phyloP scores from a whole-genome alignment of 2,888 invertebrate genomes.

The Drosophila gaucha region DNA sequence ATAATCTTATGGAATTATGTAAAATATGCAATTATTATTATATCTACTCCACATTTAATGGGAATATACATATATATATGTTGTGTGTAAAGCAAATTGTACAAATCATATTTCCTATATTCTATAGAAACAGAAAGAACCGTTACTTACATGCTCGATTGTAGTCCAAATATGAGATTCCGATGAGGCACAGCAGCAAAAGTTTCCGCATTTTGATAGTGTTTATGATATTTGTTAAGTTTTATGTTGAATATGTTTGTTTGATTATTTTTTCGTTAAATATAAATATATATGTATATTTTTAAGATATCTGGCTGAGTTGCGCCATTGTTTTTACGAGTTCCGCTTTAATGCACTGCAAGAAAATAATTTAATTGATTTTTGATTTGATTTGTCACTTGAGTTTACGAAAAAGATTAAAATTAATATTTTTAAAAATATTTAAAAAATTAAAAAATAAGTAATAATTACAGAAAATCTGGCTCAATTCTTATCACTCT shows the following conservation, averaged over 20 bases:
- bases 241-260: conserved; percentile 2
- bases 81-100: neutral
- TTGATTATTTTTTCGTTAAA: conserved; percentile 1
- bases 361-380: conserved; percentile 20
- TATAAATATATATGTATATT: conserved; percentile 6
- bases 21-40: neutral
- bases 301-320: conserved; percentile 5
- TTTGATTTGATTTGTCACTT: too few species aligned
- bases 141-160: conserved; percentile 44
- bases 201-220: conserved; percentile 37
- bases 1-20: conserved; percentile 1
- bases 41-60: neutral
- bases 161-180: conserved; percentile 34
- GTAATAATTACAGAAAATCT: too few species aligned
- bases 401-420: too few species aligned
- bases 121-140: neutral
- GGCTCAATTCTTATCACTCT: too few species aligned
- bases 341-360: conserved; percentile 42
- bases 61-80: neutral
- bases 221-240: conserved; percentile 5
- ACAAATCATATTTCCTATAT: neutral
- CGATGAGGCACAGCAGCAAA: conserved; percentile 29
- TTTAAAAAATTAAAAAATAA: neutral
- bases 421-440: neutral
- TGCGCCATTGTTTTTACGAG: conserved; percentile 32